phyloP scores from a whole-genome alignment of 2,797 vertebrate species.

The Acrocephalus scirpaceus region DNA sequence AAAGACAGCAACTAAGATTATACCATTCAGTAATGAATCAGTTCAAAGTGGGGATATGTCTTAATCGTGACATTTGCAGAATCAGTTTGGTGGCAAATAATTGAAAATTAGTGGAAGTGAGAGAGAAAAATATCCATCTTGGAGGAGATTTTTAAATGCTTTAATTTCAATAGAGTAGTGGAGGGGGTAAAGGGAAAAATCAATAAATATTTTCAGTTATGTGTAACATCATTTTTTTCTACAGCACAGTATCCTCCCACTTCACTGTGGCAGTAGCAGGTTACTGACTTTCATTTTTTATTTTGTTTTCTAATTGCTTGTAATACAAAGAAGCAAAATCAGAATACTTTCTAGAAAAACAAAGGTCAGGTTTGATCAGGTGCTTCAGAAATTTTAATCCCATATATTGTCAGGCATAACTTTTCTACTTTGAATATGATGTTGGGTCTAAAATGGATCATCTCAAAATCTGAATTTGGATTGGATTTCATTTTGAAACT shows the following conservation, averaged over 20 bases:
- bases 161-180: conserved; percentile 48
- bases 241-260: neutral
- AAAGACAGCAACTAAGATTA: neutral
- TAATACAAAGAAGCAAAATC: neutral
- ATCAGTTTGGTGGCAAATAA: neutral
- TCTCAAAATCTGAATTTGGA: neutral
- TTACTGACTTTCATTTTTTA: neutral
- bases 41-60: neutral
- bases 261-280: conserved; percentile 7
- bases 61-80: neutral
- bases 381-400: neutral
- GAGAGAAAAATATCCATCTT: neutral
- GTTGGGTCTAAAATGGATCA: neutral
- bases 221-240: conserved; percentile 22
- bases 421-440: neutral
- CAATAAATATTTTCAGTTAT: conserved; percentile 12
- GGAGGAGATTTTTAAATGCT: conserved; percentile 23
- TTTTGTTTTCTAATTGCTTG: neutral
- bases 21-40: neutral
- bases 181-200: neutral
- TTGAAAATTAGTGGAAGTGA: neutral
- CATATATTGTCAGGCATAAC: neutral
- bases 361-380: neutral
- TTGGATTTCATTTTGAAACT: neutral
- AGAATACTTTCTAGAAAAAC: neutral